These are phyloP conservation scores for Caenorhabditis imperialis DNA, from an alignment of 2,888 invertebrate genomes.

Conservation along the genomic window DNA sequence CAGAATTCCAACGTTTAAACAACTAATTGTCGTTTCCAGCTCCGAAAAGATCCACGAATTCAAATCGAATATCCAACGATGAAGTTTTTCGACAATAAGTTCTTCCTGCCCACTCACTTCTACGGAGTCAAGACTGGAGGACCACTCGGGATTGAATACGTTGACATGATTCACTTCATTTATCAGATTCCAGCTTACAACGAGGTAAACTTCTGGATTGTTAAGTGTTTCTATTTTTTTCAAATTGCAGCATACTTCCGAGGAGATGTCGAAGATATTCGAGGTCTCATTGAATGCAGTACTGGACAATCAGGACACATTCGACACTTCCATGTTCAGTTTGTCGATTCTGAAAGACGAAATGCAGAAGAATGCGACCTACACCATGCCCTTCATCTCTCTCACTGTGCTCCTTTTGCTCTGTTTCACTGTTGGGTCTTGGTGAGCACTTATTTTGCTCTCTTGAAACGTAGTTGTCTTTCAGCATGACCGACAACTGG, in stretches of 20 bases:
- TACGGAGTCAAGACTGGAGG: slow-evolving; percentile 72
- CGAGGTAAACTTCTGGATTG: slow-evolving; percentile 58
- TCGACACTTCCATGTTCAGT: slow-evolving; percentile 67
- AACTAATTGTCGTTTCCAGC: slow-evolving; percentile 51
- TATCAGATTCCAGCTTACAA: slow-evolving; percentile 70
- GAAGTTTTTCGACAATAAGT: slow-evolving; percentile 76
- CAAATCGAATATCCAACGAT: slow-evolving; percentile 75
- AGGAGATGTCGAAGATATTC: slow-evolving; percentile 70
- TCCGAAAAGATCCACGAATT: slow-evolving; percentile 72
- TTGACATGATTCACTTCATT: slow-evolving; percentile 76
- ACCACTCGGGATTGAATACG: slow-evolving; percentile 60
- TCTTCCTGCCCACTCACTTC: slow-evolving; percentile 77
- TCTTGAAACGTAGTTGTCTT: slow-evolving; percentile 1
- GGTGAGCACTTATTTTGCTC: slow-evolving; percentile 54
- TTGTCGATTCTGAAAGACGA: slow-evolving; percentile 76
- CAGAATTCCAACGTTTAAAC: background rate
- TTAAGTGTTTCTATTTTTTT: too few species aligned
- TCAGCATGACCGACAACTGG: slow-evolving; percentile 77
- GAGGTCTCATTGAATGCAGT: slow-evolving; percentile 65
- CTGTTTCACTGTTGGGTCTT: slow-evolving; percentile 75
- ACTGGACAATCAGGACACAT: slow-evolving; percentile 57
- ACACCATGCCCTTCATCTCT: slow-evolving; percentile 77
- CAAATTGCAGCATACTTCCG: slow-evolving; percentile 69
- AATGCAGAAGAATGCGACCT: slow-evolving; percentile 77
- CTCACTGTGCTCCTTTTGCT: slow-evolving; percentile 74